A percentile compares a stretch with the other conserved stretches of the same genome.
Evolutionary conservation across 2,797 vertebrate species (phyloP).

Genomic region (Mormyrus hasselquistii): DNA sequence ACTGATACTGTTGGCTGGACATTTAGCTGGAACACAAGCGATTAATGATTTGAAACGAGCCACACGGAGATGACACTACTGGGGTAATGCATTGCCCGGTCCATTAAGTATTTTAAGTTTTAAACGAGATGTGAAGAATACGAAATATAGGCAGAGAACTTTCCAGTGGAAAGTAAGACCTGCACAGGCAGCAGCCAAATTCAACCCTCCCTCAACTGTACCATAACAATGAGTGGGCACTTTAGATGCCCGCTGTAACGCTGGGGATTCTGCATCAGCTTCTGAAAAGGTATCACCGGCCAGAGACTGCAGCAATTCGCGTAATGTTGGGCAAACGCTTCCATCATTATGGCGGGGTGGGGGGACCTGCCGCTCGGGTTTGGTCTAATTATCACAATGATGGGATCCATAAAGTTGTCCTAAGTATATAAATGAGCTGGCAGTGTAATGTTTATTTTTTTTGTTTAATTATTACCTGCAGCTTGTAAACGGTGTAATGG

Average conservation of each 20-base stretch:
- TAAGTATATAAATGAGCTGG: background rate
- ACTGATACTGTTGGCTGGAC: background rate
- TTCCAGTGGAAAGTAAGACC: background rate
- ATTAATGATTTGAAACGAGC: background rate
- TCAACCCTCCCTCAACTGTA: background rate
- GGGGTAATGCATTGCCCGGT: background rate
- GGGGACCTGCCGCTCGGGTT: background rate
- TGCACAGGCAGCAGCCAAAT: background rate
- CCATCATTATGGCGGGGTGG: background rate
- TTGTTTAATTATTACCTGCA: background rate
- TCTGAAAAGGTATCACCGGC: background rate
- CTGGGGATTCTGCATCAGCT: background rate
- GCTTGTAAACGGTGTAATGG: background rate
- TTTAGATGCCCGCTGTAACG: background rate
- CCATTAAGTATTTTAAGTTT: background rate
- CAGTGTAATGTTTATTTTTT: background rate
- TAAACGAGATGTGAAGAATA: background rate
- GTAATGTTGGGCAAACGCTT: background rate
- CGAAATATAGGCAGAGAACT: background rate
- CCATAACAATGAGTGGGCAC: background rate
- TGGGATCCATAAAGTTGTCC: background rate
- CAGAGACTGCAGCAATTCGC: background rate
- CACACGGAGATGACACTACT: background rate
- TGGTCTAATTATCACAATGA: background rate
- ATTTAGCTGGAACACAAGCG: background rate